Conservation (phyloP, 2,113 vertebrate genomes). For the Psilopogon haemacephalus region DNA sequence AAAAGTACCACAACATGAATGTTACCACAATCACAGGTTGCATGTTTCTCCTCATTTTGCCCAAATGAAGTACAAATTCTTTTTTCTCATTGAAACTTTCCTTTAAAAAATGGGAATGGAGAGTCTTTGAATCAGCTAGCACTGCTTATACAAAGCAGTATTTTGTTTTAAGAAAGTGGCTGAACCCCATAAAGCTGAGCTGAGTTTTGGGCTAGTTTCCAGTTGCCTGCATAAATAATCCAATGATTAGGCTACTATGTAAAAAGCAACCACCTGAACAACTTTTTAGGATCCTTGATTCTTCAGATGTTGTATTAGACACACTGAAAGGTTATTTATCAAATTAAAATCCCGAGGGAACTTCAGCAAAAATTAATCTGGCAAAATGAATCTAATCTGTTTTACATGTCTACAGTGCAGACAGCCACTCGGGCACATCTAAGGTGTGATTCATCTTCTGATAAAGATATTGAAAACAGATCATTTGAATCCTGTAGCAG, state of each 20-base stretch:
- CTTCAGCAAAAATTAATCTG: constrained; percentile 34
- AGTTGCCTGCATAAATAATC: neutral
- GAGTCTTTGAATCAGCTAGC: neutral
- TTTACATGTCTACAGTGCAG: neutral
- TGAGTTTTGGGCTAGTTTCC: neutral
- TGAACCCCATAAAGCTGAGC: neutral
- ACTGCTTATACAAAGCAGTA: neutral
- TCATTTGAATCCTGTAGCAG: neutral
- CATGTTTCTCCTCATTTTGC: neutral
- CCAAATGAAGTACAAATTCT: neutral
- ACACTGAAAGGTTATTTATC: constrained; percentile 10
- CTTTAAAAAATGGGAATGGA: neutral
- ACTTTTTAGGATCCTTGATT: neutral
- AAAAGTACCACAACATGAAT: neutral
- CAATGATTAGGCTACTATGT: neutral
- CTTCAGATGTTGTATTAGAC: neutral
- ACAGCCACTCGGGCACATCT: neutral
- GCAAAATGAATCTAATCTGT: constrained; percentile 16
- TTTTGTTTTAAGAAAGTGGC: neutral
- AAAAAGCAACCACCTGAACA: neutral
- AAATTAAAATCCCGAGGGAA: neutral
- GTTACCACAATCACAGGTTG: neutral
- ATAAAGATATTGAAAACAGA: constrained; percentile 28
- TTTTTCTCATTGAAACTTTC: neutral
- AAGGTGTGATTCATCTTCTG: constrained; percentile 26